Evolutionary conservation across 2,113 vertebrate species (phyloP).

Genomic region (Benitochromis conjunctus): DNA sequence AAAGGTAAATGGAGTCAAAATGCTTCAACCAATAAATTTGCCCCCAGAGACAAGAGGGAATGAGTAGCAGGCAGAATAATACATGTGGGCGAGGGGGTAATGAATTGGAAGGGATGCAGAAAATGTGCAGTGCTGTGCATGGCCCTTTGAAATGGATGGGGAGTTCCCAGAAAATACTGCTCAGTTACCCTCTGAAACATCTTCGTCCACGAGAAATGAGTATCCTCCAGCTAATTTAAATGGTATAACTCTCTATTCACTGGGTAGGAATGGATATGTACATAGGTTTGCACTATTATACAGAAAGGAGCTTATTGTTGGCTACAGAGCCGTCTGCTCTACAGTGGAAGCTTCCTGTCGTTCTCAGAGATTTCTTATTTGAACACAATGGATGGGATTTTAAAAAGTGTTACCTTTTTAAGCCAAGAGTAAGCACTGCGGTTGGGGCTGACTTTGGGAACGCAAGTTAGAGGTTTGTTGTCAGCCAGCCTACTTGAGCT

Average conservation of each 20-base stretch:
- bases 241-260: background rate
- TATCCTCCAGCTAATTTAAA: conserved; percentile 13
- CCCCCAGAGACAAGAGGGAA: conserved; percentile 68
- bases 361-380: background rate
- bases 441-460: background rate
- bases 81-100: conserved; percentile 68
- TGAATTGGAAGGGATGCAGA: conserved; percentile 72
- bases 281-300: background rate
- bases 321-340: background rate
- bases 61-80: conserved; percentile 67
- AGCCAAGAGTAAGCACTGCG: background rate
- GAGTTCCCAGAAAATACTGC: conserved; percentile 40
- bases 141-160: conserved; percentile 56
- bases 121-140: conserved; percentile 53
- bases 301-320: background rate
- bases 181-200: conserved; percentile 38
- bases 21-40: conserved; percentile 68
- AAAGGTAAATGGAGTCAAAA: conserved; percentile 75
- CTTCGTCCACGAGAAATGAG: conserved; percentile 5
- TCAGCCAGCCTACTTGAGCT: background rate
- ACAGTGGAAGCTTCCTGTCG: background rate
- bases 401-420: background rate
- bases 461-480: background rate
- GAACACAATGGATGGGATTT: background rate
- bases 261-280: background rate